phyloP scores from a whole-genome alignment of 2,888 invertebrate genomes.

The Coelogynopora nodosa region DNA sequence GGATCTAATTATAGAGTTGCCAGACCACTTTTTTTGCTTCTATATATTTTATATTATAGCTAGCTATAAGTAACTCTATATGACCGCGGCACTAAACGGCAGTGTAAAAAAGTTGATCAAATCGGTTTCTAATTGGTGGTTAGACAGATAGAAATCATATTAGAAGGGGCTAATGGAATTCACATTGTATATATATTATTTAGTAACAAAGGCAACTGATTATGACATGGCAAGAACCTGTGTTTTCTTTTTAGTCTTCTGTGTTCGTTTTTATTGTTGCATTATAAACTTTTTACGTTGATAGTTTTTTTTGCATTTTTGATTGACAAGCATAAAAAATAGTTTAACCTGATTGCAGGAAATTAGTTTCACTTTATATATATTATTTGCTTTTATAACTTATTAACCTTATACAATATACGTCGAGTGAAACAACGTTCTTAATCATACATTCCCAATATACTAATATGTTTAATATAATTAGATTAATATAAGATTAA shows the following conservation, averaged over 20 bases:
- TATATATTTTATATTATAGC: no score
- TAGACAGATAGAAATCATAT: neutral
- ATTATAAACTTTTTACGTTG: neutral
- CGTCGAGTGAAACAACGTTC: no score
- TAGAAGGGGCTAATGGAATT: neutral
- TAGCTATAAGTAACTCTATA: no score
- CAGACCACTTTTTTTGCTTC: no score
- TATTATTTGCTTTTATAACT: no score
- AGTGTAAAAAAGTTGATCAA: neutral
- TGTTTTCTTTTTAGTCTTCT: neutral
- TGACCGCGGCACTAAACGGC: neutral
- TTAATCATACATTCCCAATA: no score
- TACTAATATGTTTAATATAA: no score
- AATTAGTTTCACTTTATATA: no score
- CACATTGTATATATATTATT: neutral
- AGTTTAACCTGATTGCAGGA: neutral
- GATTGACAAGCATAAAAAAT: neutral
- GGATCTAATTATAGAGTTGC: constrained; percentile 14
- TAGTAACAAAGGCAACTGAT: neutral
- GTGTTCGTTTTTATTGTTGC: neutral
- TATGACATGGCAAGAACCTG: no score
- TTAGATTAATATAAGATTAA: no score
- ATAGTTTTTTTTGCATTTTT: neutral
- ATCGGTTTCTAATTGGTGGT: neutral
- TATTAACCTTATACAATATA: no score